phyloP scores from a whole-genome alignment of 2,888 invertebrate species.

The Papilio protenor region DNA sequence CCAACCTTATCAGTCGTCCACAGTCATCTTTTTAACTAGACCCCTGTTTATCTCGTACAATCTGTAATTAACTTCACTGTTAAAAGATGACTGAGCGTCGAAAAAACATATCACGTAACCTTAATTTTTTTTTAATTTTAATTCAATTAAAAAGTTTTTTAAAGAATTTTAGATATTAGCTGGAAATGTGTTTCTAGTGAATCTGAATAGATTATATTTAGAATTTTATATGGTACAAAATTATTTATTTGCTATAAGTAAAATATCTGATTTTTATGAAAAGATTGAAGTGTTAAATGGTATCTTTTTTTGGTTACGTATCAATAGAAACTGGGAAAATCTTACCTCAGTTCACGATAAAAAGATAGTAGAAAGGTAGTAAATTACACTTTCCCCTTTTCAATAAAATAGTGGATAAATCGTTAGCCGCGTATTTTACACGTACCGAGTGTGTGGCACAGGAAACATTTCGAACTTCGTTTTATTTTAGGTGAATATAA shows the following conservation, averaged over 20 bases:
- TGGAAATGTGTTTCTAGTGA: too few relatives aligned
- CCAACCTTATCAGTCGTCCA: background rate
- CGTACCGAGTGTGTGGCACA: background rate
- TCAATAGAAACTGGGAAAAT: background rate
- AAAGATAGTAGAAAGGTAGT: background rate
- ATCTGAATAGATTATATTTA: too few relatives aligned
- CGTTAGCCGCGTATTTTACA: background rate
- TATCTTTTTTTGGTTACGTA: too few relatives aligned
- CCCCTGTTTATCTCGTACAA: background rate
- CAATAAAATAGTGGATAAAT: slow-evolving; percentile 9
- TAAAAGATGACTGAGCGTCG: background rate
- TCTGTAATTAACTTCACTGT: slow-evolving; percentile 5
- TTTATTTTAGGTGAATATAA: slow-evolving; percentile 5
- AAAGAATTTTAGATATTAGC: background rate
- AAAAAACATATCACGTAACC: background rate
- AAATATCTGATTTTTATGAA: too few relatives aligned
- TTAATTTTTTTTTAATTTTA: background rate
- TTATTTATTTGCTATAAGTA: too few relatives aligned
- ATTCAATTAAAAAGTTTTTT: background rate
- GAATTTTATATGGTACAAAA: too few relatives aligned
- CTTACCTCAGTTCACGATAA: background rate
- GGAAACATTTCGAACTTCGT: background rate
- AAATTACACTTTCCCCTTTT: slow-evolving; percentile 1
- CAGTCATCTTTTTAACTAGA: background rate
- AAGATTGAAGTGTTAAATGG: too few relatives aligned